Evolutionary conservation across 2,797 vertebrate species (phyloP).

Genomic region (Anableps anableps): DNA sequence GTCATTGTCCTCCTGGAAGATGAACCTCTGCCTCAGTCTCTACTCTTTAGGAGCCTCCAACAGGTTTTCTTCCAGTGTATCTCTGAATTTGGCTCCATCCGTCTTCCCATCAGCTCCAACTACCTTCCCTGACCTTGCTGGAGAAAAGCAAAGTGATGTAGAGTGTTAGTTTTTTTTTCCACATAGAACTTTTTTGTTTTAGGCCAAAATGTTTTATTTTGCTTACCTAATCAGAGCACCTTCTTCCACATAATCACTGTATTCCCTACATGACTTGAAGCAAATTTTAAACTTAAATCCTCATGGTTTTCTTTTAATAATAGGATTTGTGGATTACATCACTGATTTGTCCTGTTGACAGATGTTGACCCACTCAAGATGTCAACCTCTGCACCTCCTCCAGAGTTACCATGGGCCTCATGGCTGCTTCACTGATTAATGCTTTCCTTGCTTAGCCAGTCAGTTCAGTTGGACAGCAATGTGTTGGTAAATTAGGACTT

Average conservation of each 20-base stretch:
- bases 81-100: neutral
- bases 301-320: neutral
- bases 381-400: neutral
- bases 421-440: too few species aligned
- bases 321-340: neutral
- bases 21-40: neutral
- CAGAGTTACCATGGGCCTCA: too few species aligned
- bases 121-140: neutral
- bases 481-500: too few species aligned
- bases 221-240: neutral
- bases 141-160: neutral
- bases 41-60: neutral
- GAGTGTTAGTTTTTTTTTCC: neutral
- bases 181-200: too few species aligned
- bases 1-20: neutral
- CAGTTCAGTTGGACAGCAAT: too few species aligned
- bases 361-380: neutral
- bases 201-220: neutral
- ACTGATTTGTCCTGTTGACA: neutral
- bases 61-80: neutral
- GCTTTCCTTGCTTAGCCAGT: too few species aligned
- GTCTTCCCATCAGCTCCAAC: neutral
- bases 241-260: neutral
- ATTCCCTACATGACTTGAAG: neutral
- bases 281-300: neutral